Percentiles rank a stretch among this genome's conserved stretches.
Evolutionary conservation across 2,797 vertebrate genomes (phyloP).

Genomic region (Hippoglossus hippoglossus): DNA sequence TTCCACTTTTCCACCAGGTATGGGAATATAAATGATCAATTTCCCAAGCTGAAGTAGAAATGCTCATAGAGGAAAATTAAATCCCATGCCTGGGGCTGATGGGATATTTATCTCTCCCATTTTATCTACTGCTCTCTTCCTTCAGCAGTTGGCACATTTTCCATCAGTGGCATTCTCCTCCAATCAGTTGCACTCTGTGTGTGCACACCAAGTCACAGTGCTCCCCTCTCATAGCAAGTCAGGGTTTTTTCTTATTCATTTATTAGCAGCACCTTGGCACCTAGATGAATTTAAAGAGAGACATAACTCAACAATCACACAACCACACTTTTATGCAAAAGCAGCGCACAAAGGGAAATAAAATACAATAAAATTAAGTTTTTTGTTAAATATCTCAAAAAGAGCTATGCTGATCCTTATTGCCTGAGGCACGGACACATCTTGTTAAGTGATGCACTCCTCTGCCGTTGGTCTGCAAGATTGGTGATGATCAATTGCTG

Average conservation of each 20-base stretch:
- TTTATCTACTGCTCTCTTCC: conserved; percentile 76
- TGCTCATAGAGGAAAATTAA: conserved; percentile 80
- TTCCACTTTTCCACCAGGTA: conserved; percentile 69
- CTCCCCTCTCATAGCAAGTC: conserved; percentile 45
- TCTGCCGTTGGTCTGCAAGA: conserved; percentile 34
- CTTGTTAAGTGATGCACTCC: conserved; percentile 38
- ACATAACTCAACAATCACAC: conserved; percentile 12
- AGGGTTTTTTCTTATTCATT: conserved; percentile 45
- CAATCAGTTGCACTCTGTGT: conserved; percentile 66
- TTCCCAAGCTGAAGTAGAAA: conserved; percentile 75
- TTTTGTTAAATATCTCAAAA: conserved; percentile 14
- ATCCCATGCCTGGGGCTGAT: conserved; percentile 76
- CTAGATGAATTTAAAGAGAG: conserved; percentile 32
- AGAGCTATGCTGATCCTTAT: conserved; percentile 33
- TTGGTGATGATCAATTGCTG: conserved; percentile 48
- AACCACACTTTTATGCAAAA: conserved; percentile 3
- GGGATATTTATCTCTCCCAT: conserved; percentile 79
- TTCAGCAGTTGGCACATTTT: conserved; percentile 75
- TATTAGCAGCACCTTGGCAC: conserved; percentile 58
- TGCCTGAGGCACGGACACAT: conserved; percentile 43
- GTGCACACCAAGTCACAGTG: conserved; percentile 48
- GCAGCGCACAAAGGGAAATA: not conserved
- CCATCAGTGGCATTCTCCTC: conserved; percentile 78
- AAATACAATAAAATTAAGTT: not conserved
- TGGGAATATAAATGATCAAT: conserved; percentile 80